Percentiles rank a stretch among this genome's conserved stretches.
Conservation (phyloP, 2,797 vertebrate genomes). For the Cryptoblepharus egeriae region DNA sequence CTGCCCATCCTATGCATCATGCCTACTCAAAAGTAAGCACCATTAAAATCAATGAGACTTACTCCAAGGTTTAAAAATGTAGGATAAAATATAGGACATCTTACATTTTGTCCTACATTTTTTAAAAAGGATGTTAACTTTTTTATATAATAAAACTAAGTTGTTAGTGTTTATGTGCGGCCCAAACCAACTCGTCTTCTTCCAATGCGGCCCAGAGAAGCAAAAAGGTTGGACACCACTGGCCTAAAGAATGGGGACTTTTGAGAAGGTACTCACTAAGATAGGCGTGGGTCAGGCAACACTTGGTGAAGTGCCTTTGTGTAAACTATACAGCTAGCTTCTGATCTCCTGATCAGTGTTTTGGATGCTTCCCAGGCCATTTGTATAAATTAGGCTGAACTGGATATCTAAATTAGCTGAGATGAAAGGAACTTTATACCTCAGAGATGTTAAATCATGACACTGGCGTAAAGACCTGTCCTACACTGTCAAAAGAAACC, state of each 20-base stretch:
- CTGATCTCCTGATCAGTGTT: background rate
- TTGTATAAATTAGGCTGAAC: conserved; percentile 36
- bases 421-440: conserved; percentile 27
- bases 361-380: conserved; percentile 7
- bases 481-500: conserved; percentile 48
- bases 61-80: too few relatives aligned
- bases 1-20: too few relatives aligned
- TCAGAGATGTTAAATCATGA: conserved; percentile 21
- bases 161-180: too few relatives aligned
- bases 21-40: too few relatives aligned
- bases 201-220: too few relatives aligned
- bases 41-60: too few relatives aligned
- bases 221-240: too few relatives aligned
- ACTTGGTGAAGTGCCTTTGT: background rate
- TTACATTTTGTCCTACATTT: too few relatives aligned
- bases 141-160: too few relatives aligned
- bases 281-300: background rate
- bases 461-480: conserved; percentile 14
- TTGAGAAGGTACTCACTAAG: background rate
- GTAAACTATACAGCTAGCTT: background rate
- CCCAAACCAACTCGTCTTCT: too few relatives aligned
- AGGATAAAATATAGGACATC: too few relatives aligned
- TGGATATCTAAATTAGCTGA: conserved; percentile 34
- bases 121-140: too few relatives aligned
- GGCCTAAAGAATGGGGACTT: background rate